Evolutionary conservation across 2,888 invertebrate genomes (phyloP).

Genomic region (Pardosa pseudoannulata): DNA sequence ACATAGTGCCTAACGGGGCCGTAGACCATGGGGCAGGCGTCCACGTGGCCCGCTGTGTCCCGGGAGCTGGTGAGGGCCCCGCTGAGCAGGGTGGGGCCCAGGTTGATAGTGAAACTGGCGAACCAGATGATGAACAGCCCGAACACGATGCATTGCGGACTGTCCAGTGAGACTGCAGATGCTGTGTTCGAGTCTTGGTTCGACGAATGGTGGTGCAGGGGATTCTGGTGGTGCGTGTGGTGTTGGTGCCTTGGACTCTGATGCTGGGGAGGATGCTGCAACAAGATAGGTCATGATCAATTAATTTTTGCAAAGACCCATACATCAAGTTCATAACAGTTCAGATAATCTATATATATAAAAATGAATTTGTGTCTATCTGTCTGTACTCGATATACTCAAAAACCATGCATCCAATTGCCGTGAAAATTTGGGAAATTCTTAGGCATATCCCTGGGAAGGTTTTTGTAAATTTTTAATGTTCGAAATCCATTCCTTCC

Average conservation of each 20-base stretch:
- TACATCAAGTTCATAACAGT: too few relatives aligned
- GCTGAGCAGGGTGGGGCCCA: slow-evolving; percentile 90
- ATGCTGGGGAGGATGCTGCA: slow-evolving; percentile 55
- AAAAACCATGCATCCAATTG: too few relatives aligned
- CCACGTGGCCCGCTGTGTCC: slow-evolving; percentile 83
- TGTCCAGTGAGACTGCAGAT: slow-evolving; percentile 82
- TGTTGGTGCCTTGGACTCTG: slow-evolving; percentile 48
- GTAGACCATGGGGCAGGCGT: slow-evolving; percentile 90
- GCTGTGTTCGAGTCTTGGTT: slow-evolving; percentile 24
- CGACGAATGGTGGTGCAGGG: slow-evolving; percentile 8
- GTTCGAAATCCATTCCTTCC: too few relatives aligned
- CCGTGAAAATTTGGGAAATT: too few relatives aligned
- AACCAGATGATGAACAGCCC: slow-evolving; percentile 96
- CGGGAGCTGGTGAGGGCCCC: slow-evolving; percentile 89
- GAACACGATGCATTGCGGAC: slow-evolving; percentile 92
- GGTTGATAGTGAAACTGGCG: slow-evolving; percentile 91
- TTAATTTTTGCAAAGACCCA: too few relatives aligned
- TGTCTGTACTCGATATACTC: too few relatives aligned
- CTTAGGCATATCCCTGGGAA: too few relatives aligned
- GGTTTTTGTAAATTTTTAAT: too few relatives aligned
- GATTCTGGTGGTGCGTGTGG: slow-evolving; percentile 49
- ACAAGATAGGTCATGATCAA: background rate
- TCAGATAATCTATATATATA: too few relatives aligned
- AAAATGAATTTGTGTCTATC: too few relatives aligned
- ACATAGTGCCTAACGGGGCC: slow-evolving; percentile 93